Evolutionary conservation across 2,113 vertebrate species (phyloP).

Genomic region (Corydoras maculifer): DNA sequence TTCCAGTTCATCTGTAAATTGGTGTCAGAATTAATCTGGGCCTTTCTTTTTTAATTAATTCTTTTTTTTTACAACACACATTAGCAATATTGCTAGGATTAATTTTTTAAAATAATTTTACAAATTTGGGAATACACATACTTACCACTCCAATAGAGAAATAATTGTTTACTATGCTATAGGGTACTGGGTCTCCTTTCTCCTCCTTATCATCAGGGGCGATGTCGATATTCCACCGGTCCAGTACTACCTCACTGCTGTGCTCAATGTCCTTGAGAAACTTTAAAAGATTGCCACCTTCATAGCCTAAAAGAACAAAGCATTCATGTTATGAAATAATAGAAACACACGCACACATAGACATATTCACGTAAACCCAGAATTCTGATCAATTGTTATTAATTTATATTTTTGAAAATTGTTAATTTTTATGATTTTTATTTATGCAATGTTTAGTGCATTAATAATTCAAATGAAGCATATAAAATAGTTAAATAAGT

Average conservation of each 20-base stretch:
- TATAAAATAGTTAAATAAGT: too few relatives aligned
- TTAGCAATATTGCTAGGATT: too few relatives aligned
- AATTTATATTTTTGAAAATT: too few relatives aligned
- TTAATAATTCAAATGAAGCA: too few relatives aligned
- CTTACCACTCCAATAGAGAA: conserved; percentile 97
- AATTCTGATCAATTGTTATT: too few relatives aligned
- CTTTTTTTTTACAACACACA: too few relatives aligned
- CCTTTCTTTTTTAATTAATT: too few relatives aligned
- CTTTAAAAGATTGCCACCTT: conserved; percentile 89
- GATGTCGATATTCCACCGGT: conserved; percentile 89
- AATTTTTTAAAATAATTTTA: too few relatives aligned
- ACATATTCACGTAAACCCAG: not conserved
- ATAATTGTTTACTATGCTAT: conserved; percentile 94
- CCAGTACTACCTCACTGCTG: conserved; percentile 83
- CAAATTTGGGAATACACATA: not conserved
- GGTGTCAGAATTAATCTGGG: too few relatives aligned
- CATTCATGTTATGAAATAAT: not conserved
- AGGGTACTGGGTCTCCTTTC: conserved; percentile 82
- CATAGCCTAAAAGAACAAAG: conserved; percentile 72
- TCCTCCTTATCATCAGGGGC: conserved; percentile 76
- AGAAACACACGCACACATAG: not conserved
- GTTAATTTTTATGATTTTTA: too few relatives aligned
- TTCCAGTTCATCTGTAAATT: too few relatives aligned
- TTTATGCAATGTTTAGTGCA: too few relatives aligned
- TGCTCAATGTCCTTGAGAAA: conserved; percentile 91